These are phyloP conservation scores for Calameuta filiformis DNA, from an alignment of 2,888 invertebrate species.

Conservation along the genomic window DNA sequence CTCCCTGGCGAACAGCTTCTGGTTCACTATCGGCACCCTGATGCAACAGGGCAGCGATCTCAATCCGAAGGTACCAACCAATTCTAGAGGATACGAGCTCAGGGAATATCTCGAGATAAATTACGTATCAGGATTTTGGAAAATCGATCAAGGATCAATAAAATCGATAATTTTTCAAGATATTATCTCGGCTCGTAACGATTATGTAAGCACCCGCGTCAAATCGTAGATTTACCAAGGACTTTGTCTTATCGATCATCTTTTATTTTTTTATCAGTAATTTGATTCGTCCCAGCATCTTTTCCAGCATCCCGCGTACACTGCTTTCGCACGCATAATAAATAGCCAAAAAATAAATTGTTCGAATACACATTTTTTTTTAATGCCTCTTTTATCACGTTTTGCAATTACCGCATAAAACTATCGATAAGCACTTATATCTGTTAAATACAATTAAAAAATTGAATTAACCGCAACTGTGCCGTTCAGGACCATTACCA, in stretches of 20 bases:
- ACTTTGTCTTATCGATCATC: not conserved
- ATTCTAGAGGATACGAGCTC: not conserved
- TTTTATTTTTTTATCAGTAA: no score
- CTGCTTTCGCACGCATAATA: no score
- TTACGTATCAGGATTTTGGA: no score
- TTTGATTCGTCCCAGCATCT: not conserved
- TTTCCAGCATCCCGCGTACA: not conserved
- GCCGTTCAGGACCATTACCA: not conserved
- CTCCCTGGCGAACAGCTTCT: constrained; percentile 84
- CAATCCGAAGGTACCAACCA: constrained; percentile 75
- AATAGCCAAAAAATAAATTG: no score
- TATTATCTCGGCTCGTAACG: not conserved
- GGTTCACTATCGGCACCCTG: constrained; percentile 90
- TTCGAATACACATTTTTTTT: no score
- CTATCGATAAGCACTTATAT: not conserved
- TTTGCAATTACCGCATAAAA: not conserved
- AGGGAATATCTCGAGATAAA: not conserved
- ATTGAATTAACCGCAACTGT: not conserved
- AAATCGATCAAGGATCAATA: not conserved
- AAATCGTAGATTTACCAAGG: not conserved
- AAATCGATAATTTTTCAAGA: not conserved
- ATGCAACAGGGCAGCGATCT: constrained; percentile 88
- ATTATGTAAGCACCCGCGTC: not conserved
- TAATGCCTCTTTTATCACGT: not conserved
- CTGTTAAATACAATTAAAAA: not conserved